phyloP scores from a whole-genome alignment of 2,888 invertebrate species.

The Eupeodes luniger region DNA sequence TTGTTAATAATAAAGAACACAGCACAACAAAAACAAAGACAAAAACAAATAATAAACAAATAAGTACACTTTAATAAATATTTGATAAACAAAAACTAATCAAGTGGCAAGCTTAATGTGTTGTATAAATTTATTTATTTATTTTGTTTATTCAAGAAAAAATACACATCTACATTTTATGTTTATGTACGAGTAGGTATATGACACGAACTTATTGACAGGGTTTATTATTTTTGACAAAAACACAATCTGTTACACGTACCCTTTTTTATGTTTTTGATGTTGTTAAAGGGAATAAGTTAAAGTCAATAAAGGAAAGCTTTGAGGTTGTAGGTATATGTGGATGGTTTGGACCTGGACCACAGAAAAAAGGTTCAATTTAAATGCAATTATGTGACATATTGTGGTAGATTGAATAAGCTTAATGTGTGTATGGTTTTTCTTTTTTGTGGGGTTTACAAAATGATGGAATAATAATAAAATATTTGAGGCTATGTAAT shows the following conservation, averaged over 20 bases:
- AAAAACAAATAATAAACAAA: background rate
- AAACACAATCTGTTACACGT: constrained; percentile 31
- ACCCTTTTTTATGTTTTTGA: constrained; percentile 16
- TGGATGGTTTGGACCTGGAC: constrained; percentile 21
- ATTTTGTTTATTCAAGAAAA: constrained; percentile 24
- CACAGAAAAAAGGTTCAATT: constrained; percentile 35
- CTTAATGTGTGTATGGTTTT: background rate
- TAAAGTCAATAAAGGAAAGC: constrained; percentile 32
- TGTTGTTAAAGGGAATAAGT: background rate
- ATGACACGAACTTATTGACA: constrained; percentile 1
- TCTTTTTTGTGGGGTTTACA: background rate
- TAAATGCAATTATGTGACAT: constrained; percentile 44
- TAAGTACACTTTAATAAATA: constrained; percentile 3
- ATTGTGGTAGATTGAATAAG: constrained; percentile 11
- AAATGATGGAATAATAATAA: constrained; percentile 5
- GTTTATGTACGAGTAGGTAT: too few species aligned
- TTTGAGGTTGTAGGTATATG: constrained; percentile 14
- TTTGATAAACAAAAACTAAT: constrained; percentile 32
- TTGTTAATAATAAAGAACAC: background rate
- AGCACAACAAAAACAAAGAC: too few species aligned
- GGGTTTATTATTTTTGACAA: constrained; percentile 22
- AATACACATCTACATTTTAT: background rate
- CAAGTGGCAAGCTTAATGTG: constrained; percentile 17
- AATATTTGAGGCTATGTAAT: constrained; percentile 8
- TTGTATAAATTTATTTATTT: background rate